A percentile compares a stretch with the other conserved stretches of the same genome.
Evolutionary conservation across 1,140 invertebrate genomes (phyloP).

Genomic region (Diuraphis noxia): DNA sequence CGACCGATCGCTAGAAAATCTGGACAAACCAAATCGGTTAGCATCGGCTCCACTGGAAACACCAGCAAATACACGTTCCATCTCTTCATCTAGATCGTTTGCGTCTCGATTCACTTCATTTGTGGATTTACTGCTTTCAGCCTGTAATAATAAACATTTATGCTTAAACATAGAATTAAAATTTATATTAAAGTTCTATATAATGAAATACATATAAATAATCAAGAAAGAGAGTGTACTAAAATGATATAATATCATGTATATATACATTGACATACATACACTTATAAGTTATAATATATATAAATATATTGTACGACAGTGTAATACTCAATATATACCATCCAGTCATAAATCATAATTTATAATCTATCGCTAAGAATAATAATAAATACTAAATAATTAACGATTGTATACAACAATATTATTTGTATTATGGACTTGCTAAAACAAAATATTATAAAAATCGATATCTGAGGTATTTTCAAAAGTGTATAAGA

Average conservation of each 20-base stretch:
- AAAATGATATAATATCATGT: too few species aligned
- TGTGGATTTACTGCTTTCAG: constrained; percentile 54
- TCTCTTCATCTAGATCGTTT: constrained; percentile 75
- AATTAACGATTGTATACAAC: too few species aligned
- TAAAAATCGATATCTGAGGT: neutral
- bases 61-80: constrained; percentile 75
- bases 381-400: too few species aligned
- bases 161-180: neutral
- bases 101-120: constrained; percentile 60
- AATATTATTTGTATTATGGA: neutral
- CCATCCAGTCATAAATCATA: too few species aligned
- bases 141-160: constrained; percentile 47
- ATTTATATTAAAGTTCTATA: neutral
- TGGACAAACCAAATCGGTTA: constrained; percentile 67
- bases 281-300: neutral
- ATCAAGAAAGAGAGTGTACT: neutral
- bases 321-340: too few species aligned
- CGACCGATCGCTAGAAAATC: constrained; percentile 63
- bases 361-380: neutral
- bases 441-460: neutral
- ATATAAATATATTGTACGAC: too few species aligned
- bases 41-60: constrained; percentile 59
- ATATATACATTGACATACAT: neutral
- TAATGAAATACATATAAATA: neutral
- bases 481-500: too few species aligned